Evolutionary conservation across 2,113 vertebrate genomes (phyloP).

Genomic region (Tachycineta bicolor): DNA sequence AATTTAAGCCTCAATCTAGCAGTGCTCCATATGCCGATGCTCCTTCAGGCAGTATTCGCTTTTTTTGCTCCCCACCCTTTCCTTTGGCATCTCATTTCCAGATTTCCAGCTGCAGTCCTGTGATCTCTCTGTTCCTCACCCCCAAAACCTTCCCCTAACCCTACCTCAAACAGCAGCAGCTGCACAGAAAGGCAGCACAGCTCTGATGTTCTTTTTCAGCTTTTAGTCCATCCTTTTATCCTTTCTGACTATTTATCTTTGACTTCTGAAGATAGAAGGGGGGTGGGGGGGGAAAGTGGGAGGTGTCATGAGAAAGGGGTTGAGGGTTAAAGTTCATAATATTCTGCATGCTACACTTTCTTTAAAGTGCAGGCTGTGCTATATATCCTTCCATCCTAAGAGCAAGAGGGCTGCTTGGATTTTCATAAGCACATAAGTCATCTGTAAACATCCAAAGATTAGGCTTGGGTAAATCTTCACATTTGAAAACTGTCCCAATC

Average conservation of each 20-base stretch:
- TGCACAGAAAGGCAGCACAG: neutral
- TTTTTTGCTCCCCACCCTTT: neutral
- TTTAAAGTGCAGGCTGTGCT: neutral
- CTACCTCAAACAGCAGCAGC: neutral
- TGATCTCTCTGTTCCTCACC: neutral
- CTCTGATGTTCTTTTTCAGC: slow-evolving; percentile 21
- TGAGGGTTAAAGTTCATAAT: slow-evolving; percentile 3
- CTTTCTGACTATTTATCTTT: slow-evolving; percentile 22
- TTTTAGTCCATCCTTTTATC: slow-evolving; percentile 9
- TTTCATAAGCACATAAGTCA: slow-evolving; percentile 27
- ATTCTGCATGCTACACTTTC: neutral
- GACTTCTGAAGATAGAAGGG: neutral
- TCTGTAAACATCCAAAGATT: slow-evolving; percentile 46
- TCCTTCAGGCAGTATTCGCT: neutral
- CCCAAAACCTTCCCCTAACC: neutral
- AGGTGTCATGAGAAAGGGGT: neutral
- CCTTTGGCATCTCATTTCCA: neutral
- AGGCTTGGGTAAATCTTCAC: slow-evolving; percentile 15
- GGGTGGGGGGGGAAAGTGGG: neutral
- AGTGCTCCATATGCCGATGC: neutral
- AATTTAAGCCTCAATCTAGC: neutral
- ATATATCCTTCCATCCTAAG: neutral
- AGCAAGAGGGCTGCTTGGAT: neutral
- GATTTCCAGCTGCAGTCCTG: neutral
- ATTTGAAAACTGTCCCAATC: slow-evolving; percentile 17